A percentile compares a stretch with the other conserved stretches of the same genome.
Conservation (phyloP, 1,140 invertebrate genomes). For the Stenopsyche tienmushanensis region DNA sequence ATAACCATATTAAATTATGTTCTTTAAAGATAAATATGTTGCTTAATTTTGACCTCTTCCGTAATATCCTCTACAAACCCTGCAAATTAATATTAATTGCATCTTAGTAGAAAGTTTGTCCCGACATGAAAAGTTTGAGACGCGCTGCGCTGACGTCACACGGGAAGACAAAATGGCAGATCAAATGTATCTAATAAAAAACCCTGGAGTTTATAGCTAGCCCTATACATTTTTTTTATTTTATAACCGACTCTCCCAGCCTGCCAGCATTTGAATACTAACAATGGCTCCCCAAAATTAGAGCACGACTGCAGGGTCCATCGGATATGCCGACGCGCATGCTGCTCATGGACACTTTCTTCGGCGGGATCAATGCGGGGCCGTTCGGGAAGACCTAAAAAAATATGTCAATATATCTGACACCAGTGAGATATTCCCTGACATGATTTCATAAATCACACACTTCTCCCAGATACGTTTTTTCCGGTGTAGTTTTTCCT, state of each 20-base stretch:
- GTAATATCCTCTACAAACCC: too few species aligned
- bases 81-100: too few species aligned
- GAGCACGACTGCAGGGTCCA: background rate
- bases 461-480: conserved; percentile 2
- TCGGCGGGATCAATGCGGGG: too few species aligned
- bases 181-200: conserved; percentile 25
- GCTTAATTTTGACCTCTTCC: too few species aligned
- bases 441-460: conserved; percentile 20
- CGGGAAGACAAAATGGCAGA: conserved; percentile 21
- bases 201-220: conserved; percentile 19
- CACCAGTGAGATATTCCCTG: conserved; percentile 4
- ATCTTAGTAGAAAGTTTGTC: too few species aligned
- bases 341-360: too few species aligned
- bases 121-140: too few species aligned
- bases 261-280: conserved; percentile 11
- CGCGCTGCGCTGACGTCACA: background rate
- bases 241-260: conserved; percentile 5
- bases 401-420: conserved; percentile 10
- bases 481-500: conserved; percentile 11
- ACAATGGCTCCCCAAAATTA: conserved; percentile 1
- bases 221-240: conserved; percentile 17
- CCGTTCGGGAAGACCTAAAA: background rate
- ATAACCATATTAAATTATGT: too few species aligned
- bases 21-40: too few species aligned
- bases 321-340: too few species aligned